Conservation (phyloP, 2,888 invertebrate species). For the Stenolophus ochropezus region DNA sequence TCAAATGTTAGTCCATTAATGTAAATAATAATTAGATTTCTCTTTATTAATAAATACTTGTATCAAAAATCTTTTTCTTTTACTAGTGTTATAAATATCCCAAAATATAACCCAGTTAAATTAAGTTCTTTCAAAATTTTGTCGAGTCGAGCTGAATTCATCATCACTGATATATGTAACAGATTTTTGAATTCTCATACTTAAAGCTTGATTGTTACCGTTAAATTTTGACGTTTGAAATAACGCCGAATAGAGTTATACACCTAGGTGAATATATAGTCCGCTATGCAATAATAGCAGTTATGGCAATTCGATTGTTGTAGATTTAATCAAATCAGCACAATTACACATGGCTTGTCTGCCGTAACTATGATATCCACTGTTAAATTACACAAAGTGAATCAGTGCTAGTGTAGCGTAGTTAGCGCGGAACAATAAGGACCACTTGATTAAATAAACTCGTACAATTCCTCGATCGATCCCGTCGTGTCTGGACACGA, state of each 20-base stretch:
- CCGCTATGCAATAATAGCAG: background rate
- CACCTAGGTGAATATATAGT: background rate
- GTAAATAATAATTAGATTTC: too few species aligned
- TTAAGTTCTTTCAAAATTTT: too few species aligned
- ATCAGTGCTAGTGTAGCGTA: slow-evolving; percentile 5
- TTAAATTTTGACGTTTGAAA: background rate
- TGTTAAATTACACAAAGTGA: slow-evolving; percentile 33
- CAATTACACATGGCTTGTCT: slow-evolving; percentile 7
- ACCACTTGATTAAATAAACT: slow-evolving; percentile 42
- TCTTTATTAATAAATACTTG: too few species aligned
- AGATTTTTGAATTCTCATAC: too few species aligned
- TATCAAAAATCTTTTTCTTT: too few species aligned
- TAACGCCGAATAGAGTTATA: too few species aligned
- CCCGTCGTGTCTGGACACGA: background rate
- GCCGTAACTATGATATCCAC: slow-evolving; percentile 20
- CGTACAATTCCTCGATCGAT: slow-evolving; percentile 27
- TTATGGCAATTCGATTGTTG: background rate
- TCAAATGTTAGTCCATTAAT: too few species aligned
- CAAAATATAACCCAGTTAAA: too few species aligned
- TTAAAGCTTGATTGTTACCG: too few species aligned
- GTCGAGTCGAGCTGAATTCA: too few species aligned
- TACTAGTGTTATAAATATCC: too few species aligned
- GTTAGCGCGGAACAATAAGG: slow-evolving; percentile 25
- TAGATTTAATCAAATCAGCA: slow-evolving; percentile 25
- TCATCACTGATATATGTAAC: too few species aligned